Conservation (phyloP, 2,888 invertebrate species). For the Ceramica pisi region DNA sequence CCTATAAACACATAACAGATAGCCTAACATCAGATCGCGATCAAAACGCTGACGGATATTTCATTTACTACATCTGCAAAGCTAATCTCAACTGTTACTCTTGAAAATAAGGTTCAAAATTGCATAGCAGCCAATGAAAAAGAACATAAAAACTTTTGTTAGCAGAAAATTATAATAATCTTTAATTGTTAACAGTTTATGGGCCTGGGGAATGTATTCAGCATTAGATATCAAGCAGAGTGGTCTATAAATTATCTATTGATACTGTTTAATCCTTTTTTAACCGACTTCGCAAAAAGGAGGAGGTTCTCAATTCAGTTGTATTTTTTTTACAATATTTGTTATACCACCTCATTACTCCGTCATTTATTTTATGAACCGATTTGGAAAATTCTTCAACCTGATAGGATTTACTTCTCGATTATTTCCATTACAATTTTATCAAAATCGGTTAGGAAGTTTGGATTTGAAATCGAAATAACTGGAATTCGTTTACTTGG, state of each 20-base stretch:
- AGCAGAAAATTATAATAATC: conserved; percentile 67
- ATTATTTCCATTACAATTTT: no score
- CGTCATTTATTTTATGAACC: no score
- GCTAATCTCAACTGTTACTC: background rate
- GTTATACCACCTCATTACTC: no score
- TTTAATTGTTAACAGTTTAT: conserved; percentile 61
- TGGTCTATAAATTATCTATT: conserved; percentile 65
- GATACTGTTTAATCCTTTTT: conserved; percentile 58
- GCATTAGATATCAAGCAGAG: conserved; percentile 59
- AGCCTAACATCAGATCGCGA: conserved; percentile 22
- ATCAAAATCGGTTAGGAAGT: no score
- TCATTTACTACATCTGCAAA: conserved; percentile 20
- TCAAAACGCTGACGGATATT: conserved; percentile 32
- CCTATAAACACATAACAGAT: conserved; percentile 9
- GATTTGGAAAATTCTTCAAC: no score
- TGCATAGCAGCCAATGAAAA: conserved; percentile 13
- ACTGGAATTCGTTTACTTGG: no score
- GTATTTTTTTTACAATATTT: no score
- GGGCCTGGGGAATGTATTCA: conserved; percentile 58
- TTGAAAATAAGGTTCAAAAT: conserved; percentile 19
- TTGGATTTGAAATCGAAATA: no score
- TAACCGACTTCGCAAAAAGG: no score
- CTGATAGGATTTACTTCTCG: no score
- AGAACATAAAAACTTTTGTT: conserved; percentile 53
- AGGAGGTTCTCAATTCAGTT: no score